Conservation (phyloP, 2,888 invertebrate genomes). For the Aporophyla lueneburgensis region DNA sequence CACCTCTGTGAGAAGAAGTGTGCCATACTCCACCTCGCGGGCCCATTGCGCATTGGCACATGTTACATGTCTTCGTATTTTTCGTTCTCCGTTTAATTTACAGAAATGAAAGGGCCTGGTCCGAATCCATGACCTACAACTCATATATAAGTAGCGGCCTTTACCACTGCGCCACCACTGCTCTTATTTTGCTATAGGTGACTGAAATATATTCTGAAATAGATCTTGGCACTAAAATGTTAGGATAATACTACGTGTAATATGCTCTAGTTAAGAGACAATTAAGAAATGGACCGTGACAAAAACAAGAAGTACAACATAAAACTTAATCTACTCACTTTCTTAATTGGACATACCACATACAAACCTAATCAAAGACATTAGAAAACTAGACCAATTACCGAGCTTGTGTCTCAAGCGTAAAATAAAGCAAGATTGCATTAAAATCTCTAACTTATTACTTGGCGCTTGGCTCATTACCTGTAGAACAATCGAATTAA, state of each 20-base stretch:
- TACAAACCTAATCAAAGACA: slow-evolving; percentile 41
- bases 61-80: too few relatives aligned
- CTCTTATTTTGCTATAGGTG: not conserved
- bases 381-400: slow-evolving; percentile 52
- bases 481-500: slow-evolving; percentile 67
- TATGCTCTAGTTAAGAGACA: not conserved
- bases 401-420: slow-evolving; percentile 31
- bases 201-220: not conserved
- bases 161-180: too few relatives aligned
- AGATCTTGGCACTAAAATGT: not conserved
- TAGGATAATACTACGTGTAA: not conserved
- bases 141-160: too few relatives aligned
- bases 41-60: too few relatives aligned
- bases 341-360: slow-evolving; percentile 28
- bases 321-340: slow-evolving; percentile 15
- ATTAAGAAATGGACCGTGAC: not conserved
- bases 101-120: too few relatives aligned
- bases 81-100: too few relatives aligned
- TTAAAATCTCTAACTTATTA: slow-evolving; percentile 66
- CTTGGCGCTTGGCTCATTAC: slow-evolving; percentile 64
- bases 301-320: not conserved
- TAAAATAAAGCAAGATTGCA: slow-evolving; percentile 56
- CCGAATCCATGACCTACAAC: too few relatives aligned
- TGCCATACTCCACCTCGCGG: too few relatives aligned
- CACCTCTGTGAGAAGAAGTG: too few relatives aligned